Conservation (phyloP, 2,797 vertebrate species). For the Saxicola maurus region DNA sequence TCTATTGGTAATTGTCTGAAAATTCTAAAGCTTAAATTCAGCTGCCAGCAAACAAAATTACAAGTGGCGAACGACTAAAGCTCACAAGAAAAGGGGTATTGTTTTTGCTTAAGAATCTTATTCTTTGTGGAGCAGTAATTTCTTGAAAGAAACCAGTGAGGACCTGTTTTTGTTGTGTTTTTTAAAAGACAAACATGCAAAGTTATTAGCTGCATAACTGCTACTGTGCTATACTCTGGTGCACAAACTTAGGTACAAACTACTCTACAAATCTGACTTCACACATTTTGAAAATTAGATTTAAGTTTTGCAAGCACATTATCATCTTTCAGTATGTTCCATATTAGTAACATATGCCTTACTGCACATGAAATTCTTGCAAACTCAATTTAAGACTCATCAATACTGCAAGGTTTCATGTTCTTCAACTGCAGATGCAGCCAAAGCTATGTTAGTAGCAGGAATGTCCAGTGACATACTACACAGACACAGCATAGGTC, state of each 20-base stretch:
- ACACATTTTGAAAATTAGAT: background rate
- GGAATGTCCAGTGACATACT: background rate
- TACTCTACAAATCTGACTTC: background rate
- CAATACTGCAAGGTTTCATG: background rate
- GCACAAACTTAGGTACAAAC: background rate
- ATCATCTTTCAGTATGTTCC: background rate
- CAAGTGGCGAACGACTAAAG: background rate
- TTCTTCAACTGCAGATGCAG: background rate
- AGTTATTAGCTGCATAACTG: background rate
- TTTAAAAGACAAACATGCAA: background rate
- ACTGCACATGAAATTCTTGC: background rate
- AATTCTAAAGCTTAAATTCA: background rate
- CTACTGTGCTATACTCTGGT: background rate
- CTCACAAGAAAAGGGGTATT: background rate
- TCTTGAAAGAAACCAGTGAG: background rate
- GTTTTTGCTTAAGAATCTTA: background rate
- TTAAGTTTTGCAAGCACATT: background rate
- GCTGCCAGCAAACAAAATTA: background rate
- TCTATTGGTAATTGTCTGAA: background rate
- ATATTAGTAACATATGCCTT: background rate
- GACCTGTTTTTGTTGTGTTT: background rate
- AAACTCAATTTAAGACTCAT: background rate
- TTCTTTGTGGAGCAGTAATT: background rate
- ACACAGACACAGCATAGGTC: fast-evolving
- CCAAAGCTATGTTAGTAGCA: background rate